A percentile compares a stretch with the other conserved stretches of the same genome.
Conservation (phyloP, 2,888 invertebrate species). For the Hoplodrina ambigua region DNA sequence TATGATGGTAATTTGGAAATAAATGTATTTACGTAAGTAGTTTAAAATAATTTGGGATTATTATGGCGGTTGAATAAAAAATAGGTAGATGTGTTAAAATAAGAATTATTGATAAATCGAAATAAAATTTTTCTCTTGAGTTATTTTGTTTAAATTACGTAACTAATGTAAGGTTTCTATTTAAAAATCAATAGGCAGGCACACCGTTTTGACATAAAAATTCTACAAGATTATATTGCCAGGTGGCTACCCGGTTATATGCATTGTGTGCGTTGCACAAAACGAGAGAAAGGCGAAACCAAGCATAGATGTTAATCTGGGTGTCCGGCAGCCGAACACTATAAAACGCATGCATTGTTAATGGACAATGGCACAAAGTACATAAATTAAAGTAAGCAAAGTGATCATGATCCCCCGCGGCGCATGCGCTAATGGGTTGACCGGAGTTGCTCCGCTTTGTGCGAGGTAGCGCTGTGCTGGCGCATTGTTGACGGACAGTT, state of each 20-base stretch:
- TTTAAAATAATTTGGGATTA: constrained; percentile 10
- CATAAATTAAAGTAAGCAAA: constrained; percentile 88
- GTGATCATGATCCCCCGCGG: constrained; percentile 89
- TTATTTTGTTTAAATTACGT: constrained; percentile 4
- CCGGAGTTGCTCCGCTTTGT: constrained; percentile 69
- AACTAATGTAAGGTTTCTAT: background rate
- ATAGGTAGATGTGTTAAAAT: constrained; percentile 3
- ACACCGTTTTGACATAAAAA: constrained; percentile 65
- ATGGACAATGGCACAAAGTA: constrained; percentile 87
- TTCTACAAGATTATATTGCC: constrained; percentile 81
- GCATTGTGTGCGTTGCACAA: constrained; percentile 87
- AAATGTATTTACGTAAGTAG: constrained; percentile 2
- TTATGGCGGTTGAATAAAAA: background rate
- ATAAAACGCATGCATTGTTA: constrained; percentile 79
- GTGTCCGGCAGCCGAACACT: constrained; percentile 88
- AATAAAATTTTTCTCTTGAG: constrained; percentile 2
- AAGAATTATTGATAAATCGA: constrained; percentile 22
- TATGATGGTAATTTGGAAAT: background rate
- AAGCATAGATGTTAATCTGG: constrained; percentile 87
- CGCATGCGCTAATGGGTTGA: constrained; percentile 87
- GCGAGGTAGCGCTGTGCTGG: constrained; percentile 39
- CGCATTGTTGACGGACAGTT: constrained; percentile 64
- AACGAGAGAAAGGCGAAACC: constrained; percentile 87
- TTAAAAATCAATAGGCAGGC: constrained; percentile 1
- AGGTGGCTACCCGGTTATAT: constrained; percentile 84